A percentile compares a stretch with the other conserved stretches of the same genome.
These are phyloP conservation scores for Lapara coniferarum DNA, from an alignment of 2,888 invertebrate species.

Conservation along the genomic window DNA sequence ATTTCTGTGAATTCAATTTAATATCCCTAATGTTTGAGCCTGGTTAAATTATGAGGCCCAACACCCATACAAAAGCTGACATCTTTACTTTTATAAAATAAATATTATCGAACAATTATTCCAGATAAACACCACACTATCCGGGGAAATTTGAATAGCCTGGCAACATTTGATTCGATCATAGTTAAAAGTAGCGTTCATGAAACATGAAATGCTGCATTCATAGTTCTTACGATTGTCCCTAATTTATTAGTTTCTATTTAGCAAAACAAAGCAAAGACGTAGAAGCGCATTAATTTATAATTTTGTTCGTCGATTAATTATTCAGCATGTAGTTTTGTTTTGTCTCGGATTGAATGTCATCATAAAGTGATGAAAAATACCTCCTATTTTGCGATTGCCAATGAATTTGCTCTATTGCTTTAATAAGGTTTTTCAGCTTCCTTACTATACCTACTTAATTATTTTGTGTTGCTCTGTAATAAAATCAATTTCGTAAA, in stretches of 20 bases:
- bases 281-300: background rate
- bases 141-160: background rate
- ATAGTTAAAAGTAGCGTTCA: constrained; percentile 11
- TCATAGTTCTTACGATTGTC: background rate
- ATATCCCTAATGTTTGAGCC: too few relatives aligned
- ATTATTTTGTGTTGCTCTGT: too few relatives aligned
- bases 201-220: background rate
- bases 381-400: background rate
- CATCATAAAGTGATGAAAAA: too few relatives aligned
- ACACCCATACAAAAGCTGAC: too few relatives aligned
- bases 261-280: background rate
- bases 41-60: too few relatives aligned
- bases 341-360: background rate
- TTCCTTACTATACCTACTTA: too few relatives aligned
- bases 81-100: too few relatives aligned
- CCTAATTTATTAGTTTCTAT: background rate
- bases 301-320: background rate
- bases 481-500: too few relatives aligned
- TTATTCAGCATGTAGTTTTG: background rate
- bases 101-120: too few relatives aligned
- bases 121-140: background rate
- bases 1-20: too few relatives aligned
- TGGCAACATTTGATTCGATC: constrained; percentile 15
- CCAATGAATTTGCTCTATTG: background rate
- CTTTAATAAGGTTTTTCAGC: background rate